These are phyloP conservation scores for Xylota segnis DNA, from an alignment of 2,888 invertebrate species.

Conservation along the genomic window DNA sequence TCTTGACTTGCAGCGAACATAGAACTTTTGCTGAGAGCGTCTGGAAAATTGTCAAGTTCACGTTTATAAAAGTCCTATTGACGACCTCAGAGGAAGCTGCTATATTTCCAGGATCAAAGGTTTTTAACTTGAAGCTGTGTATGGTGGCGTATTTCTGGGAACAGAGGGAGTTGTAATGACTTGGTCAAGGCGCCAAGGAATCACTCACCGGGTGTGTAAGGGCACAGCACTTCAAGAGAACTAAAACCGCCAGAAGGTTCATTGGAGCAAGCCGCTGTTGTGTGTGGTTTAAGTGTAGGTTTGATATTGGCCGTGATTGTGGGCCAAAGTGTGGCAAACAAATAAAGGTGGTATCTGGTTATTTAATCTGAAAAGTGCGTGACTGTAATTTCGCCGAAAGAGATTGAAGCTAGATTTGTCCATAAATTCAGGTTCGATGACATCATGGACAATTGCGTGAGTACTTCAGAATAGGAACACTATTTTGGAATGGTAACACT, in stretches of 20 bases:
- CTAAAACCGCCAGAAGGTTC: background rate
- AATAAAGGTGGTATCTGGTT: background rate
- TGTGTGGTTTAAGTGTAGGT: background rate
- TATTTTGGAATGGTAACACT: too few relatives aligned
- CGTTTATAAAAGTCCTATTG: slow-evolving; percentile 6
- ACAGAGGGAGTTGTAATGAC: too few relatives aligned
- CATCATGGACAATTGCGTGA: too few relatives aligned
- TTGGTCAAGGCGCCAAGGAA: background rate
- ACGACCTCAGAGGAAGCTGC: background rate
- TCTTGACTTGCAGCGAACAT: background rate
- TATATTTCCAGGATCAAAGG: background rate
- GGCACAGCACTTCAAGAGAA: background rate
- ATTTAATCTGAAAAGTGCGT: background rate
- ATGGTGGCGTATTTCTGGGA: slow-evolving; percentile 4
- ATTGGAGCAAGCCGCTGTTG: background rate
- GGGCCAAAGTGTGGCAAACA: too few relatives aligned
- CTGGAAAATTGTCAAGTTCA: background rate
- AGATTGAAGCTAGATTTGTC: too few relatives aligned
- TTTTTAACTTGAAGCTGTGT: background rate
- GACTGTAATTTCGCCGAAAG: background rate
- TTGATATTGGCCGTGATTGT: background rate
- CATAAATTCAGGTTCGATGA: too few relatives aligned
- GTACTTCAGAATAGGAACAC: too few relatives aligned
- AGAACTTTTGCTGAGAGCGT: background rate
- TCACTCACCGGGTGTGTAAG: background rate